Base-by-base conservation (phyloP, 2,113 vertebrate genomes). In the Salminus brasiliensis region DNA sequence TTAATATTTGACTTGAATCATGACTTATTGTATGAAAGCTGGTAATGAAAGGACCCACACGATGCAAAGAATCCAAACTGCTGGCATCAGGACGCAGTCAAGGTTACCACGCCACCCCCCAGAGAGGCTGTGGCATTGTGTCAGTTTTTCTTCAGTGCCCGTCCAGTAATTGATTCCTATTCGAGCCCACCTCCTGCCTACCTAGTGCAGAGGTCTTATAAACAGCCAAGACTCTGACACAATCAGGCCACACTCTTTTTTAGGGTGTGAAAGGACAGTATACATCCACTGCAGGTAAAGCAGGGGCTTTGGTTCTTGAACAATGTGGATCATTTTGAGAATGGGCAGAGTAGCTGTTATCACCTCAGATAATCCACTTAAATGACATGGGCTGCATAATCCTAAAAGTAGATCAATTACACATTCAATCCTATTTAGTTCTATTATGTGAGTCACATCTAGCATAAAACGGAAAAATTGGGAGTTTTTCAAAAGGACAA, bases 201-300 rank as follows among this genome's bases (percentile, higher is more conserved):
- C 53, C 36, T 11, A 63, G 68, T 39, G 59, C 63, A 59, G 62
- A 55, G 74, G 69, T 76, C 73, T 84, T 11, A 29, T 12, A 78
- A 47, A 57, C 59, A 39, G 43, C 60, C 32, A 34, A 47, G 67
- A 23, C 36, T 70, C 9, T 78, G 83, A 81, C 79, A 81, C 47
- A 84, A 75, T 74, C 62, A 84, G 78, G 78, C 78, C 82, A 25
- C 29, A 25, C 66, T 47, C 60, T 32, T 76, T 53, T 72, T 76
- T 72, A 76, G 45, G 29, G 60, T 76, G 68, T 53, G 25, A 69
- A 63, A 68, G 71, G 78, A 84, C 29, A 73, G 16, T n/a, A 10
- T 49, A 30, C 25, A 55, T 9, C 25, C n/a, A 34, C 30, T 34
- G 57, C 36, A 67, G 29, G 68, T 43, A 27, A n/a, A n/a, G n/a